Base-by-base conservation (phyloP, 1,140 invertebrate species). In the Rhizoglyphus robini region DNA sequence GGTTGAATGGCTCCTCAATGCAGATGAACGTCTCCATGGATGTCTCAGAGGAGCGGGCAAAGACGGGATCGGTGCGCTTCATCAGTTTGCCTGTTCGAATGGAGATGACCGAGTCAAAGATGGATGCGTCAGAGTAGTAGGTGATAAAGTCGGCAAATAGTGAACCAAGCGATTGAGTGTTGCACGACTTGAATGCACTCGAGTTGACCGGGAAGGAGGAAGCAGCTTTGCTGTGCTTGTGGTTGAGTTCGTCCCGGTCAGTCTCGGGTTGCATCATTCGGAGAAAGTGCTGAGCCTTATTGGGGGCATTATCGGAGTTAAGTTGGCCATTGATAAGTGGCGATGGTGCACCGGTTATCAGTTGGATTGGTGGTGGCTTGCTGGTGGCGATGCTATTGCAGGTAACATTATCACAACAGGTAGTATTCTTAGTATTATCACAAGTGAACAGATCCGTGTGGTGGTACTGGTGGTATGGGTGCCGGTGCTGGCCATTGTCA, bases 1-100 rank as follows among this genome's bases (percentile, higher is more conserved):
- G 78, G 77, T 96, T 90, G 75, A 96, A 96, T 11, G 93, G 93
- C 75, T 97, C 93, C 83, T 94, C 90, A 64, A 96, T 90, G 73
- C 90, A 92, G 18, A 96, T 79, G 75, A 85, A 88, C 3, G 58
- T 60, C n/a, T 60, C 58, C 58, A 60, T 60, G 72, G 91, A 91
- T 32, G 41, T 49, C 11, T 85, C 81, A 25, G 82, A 82, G 74
- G 86, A 86, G 75, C 87, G 88, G 73, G 88, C 88, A 34, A 76
- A 78, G 18, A 82, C 80, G 69, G 80, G 81, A 63, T 60, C 58
- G 27, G 58, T 60, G 2, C 58, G 58, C 29, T 46, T 34, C 58
- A 60, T 60, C 27, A 60, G 29, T 23, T 8, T 15, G 29, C 58
- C 58, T 5, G 58, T 60, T 49, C 92, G 82, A 64, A 96, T 83